A percentile compares a stretch with the other conserved stretches of the same genome.
Conservation (phyloP, 1,140 invertebrate species). For the Drosophila sproati region DNA sequence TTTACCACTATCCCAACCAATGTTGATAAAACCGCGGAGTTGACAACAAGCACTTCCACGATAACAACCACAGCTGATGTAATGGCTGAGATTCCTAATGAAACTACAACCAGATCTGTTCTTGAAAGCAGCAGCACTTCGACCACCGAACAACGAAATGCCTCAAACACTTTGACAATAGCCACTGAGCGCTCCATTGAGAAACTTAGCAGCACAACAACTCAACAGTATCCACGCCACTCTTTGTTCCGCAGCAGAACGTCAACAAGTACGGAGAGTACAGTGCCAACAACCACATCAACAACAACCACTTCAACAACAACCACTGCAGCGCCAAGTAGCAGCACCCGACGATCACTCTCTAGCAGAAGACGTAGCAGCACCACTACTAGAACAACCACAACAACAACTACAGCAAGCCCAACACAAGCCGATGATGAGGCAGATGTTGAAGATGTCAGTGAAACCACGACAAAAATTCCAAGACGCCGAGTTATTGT, state of each 20-base stretch:
- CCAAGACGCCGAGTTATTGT: constrained; percentile 49
- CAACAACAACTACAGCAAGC: constrained; percentile 6
- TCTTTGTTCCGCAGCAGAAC: constrained; percentile 7
- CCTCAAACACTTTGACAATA: not conserved
- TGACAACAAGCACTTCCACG: not conserved
- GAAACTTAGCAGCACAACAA: not conserved
- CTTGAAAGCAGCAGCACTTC: constrained; percentile 4
- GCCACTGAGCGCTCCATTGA: constrained; percentile 7
- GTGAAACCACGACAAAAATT: constrained; percentile 21
- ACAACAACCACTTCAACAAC: constrained; percentile 5
- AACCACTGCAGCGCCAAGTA: not conserved
- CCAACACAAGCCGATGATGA: not conserved
- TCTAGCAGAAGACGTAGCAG: constrained; percentile 28
- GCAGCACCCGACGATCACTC: constrained; percentile 22
- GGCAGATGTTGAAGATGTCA: not conserved
- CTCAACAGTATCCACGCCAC: not conserved
- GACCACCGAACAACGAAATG: not conserved
- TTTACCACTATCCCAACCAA: constrained; percentile 5
- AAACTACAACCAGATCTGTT: not conserved
- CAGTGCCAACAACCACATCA: constrained; percentile 8
- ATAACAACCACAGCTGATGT: not conserved
- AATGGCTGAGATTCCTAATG: not conserved
- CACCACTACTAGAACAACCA: constrained; percentile 3
- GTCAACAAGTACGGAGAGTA: not conserved
- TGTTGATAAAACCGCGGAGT: constrained; percentile 2